Base-by-base conservation (phyloP, 1,140 invertebrate genomes). In the Ceratosolen fusciceps region DNA sequence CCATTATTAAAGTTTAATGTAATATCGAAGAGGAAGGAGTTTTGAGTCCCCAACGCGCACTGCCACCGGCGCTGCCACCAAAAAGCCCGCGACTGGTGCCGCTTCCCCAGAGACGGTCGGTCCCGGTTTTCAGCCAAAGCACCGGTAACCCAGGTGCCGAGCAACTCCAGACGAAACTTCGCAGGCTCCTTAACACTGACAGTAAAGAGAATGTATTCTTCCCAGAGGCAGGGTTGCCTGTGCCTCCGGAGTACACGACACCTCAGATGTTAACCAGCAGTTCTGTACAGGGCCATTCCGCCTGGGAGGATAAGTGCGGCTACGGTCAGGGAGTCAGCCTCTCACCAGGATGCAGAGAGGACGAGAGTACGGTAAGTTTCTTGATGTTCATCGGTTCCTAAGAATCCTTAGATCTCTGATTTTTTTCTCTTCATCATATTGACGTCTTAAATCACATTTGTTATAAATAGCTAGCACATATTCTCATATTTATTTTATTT, bases 141-240 rank as follows among this genome's bases (percentile, higher is more conserved):
- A 82, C 83, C 39, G n/a, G 26, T 14, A 43, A 37, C 9, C 47
- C 72, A 1, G 39, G 47, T 49, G 43, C 65, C 14, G 95, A 96
- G 84, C 93, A 95, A 71, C 88, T 96, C 79, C 95, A 97, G 89
- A 95, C 93, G 74, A 95, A 95, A 83, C 87, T 96, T 60, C 91
- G 95, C 29, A 91, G 95, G 80, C 89, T 97, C 60, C 88, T 96
- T 0, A 95, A 95, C 80, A 92, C 94, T 24, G 94, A 95, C 84
- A 94, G 93, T 84, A 93, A 93, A 78, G 93, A 94, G 82, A 93
- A 93, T 82, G 86, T 90, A 21, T 90, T 89, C 79, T 89, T 90
- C 77, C 84, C 87, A 1, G 90, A 90, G 74, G 73, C 43, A 83
- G 56, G 14, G 1, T 24, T 52, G 31, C 73, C 79, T 4, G 37